phyloP scores from a whole-genome alignment of 2,113 vertebrate species.

The Antennarius striatus region DNA sequence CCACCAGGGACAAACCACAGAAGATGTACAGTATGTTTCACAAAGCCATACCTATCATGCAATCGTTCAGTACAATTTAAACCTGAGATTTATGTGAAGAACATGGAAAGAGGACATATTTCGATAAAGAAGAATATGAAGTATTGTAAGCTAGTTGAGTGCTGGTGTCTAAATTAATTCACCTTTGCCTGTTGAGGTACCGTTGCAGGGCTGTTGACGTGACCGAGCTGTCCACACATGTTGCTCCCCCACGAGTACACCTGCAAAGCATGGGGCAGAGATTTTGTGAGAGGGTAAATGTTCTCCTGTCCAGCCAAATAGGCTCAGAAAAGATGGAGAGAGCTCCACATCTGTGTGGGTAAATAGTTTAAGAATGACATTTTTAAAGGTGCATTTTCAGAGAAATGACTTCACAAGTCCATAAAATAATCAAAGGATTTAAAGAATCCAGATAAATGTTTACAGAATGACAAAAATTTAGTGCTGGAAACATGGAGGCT shows the following conservation, averaged over 20 bases:
- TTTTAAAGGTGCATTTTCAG: too few species aligned
- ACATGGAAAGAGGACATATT: neutral
- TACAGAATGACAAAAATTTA: too few species aligned
- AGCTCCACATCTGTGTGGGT: too few species aligned
- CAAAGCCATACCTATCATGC: too few species aligned
- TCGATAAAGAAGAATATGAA: neutral
- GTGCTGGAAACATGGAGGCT: too few species aligned
- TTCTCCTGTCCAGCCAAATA: too few species aligned
- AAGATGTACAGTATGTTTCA: neutral
- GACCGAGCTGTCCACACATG: conserved; percentile 89
- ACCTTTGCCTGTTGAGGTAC: conserved; percentile 91
- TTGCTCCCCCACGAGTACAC: conserved; percentile 97
- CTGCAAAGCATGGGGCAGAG: conserved; percentile 66
- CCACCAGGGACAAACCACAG: conserved; percentile 1
- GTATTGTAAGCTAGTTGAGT: neutral
- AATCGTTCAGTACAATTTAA: too few species aligned
- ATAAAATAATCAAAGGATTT: too few species aligned
- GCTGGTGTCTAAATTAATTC: conserved; percentile 11
- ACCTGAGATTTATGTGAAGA: neutral
- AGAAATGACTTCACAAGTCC: too few species aligned
- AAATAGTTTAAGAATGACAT: too few species aligned
- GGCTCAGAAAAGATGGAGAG: too few species aligned
- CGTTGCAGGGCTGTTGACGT: conserved; percentile 85
- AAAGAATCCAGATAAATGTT: too few species aligned
- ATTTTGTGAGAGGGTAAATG: neutral